phyloP scores from a whole-genome alignment of 1,140 invertebrate species.

The Pseudobourletiella spinata region DNA sequence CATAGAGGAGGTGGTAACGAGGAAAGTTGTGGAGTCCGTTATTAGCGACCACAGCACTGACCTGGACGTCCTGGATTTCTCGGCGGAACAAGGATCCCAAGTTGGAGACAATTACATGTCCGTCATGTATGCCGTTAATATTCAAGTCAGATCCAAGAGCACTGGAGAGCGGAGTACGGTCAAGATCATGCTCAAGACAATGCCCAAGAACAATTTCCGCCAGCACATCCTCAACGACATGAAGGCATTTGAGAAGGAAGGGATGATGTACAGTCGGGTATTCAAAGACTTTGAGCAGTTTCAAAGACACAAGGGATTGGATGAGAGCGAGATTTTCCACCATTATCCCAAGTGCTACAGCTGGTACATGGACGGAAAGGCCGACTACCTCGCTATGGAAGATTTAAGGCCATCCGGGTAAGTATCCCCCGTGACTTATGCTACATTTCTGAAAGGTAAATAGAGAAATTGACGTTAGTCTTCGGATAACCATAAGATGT shows the following conservation, averaged over 20 bases:
- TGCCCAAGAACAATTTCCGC: slow-evolving; percentile 21
- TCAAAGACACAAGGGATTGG: slow-evolving; percentile 14
- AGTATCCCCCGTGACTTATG: too few species aligned
- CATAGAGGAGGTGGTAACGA: slow-evolving; percentile 30
- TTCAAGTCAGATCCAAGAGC: slow-evolving; percentile 20
- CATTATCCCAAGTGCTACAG: slow-evolving; percentile 17
- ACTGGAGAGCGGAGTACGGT: slow-evolving; percentile 5
- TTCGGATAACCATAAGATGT: too few species aligned
- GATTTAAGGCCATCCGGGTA: slow-evolving; percentile 16
- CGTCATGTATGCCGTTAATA: slow-evolving; percentile 40
- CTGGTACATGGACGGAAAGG: slow-evolving; percentile 1
- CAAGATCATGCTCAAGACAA: slow-evolving; percentile 23
- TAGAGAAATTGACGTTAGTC: too few species aligned
- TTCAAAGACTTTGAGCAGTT: slow-evolving; percentile 14
- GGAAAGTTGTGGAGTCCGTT: slow-evolving; percentile 21
- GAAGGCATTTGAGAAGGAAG: slow-evolving; percentile 24
- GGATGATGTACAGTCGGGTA: slow-evolving; percentile 19
- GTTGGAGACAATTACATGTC: slow-evolving; percentile 47
- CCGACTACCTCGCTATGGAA: slow-evolving; percentile 20
- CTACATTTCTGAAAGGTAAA: too few species aligned
- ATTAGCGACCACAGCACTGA: slow-evolving; percentile 21
- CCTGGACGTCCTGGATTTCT: slow-evolving; percentile 38
- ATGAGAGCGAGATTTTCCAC: slow-evolving; percentile 8
- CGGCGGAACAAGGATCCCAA: slow-evolving; percentile 39
- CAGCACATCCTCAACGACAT: slow-evolving; percentile 21